phyloP scores from a whole-genome alignment of 2,113 vertebrate species.

The Hemiprocne comata region DNA sequence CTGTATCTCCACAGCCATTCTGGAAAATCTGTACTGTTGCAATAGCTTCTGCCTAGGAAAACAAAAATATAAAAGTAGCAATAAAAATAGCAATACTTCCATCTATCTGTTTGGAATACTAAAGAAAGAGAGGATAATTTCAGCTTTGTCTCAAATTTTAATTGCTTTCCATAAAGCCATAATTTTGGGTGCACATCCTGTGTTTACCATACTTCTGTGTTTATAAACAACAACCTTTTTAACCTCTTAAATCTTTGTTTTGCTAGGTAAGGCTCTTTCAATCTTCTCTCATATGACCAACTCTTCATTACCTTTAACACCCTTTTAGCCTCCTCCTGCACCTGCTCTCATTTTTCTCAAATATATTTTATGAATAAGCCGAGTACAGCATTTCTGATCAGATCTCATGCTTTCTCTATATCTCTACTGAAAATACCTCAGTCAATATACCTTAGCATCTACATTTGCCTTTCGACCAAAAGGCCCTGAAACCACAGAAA shows the following conservation, averaged over 20 bases:
- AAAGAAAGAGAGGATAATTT: slow-evolving; percentile 1
- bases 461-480: not conserved
- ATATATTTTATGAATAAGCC: not conserved
- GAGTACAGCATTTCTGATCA: not conserved
- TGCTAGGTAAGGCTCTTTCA: not conserved
- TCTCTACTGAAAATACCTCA: not conserved
- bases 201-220: not conserved
- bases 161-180: not conserved
- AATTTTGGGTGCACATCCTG: not conserved
- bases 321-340: not conserved
- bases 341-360: not conserved
- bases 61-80: not conserved
- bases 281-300: not conserved
- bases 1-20: not conserved
- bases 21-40: not conserved
- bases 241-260: not conserved
- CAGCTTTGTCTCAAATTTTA: not conserved
- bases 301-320: not conserved
- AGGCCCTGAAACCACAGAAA: not conserved
- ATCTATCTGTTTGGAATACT: not conserved
- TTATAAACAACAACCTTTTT: not conserved
- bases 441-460: not conserved
- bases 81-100: not conserved
- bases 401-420: not conserved
- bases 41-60: not conserved